Evolutionary conservation across 1,140 invertebrate genomes (phyloP), one percentile per base, ranked within the genome.

Genomic region (Aphelenchoides fujianensis): DNA sequence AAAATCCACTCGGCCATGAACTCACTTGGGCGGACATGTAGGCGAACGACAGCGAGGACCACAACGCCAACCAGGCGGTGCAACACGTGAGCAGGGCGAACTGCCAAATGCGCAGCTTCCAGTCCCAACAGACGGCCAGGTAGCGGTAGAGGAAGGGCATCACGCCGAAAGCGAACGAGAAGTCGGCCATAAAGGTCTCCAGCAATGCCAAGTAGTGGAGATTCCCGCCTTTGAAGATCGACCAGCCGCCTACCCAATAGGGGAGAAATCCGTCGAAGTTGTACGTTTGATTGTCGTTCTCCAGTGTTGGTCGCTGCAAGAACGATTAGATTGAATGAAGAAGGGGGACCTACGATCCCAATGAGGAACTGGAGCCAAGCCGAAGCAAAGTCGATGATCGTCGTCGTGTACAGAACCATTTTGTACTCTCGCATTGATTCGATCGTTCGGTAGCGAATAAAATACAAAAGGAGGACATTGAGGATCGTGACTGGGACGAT

Each of bases 331-430:
- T 23, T 7, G 19, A 5, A 5, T 5, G 55, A 5, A 5, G 5
- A 59, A 5, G 5, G 23, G 34, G 5, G 23, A 48, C 41, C 23
- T 48, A 48, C 41, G 23, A 59, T 59, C 34, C 55, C 55, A 19
- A 59, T 59, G 5, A 19, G 5, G 34, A 19, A 5, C 19, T 59
- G 55, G 5, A 19, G 5, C 55, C 55, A 59, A 5, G 55, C 55
- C 12, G 55, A 59, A 5, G 19, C 55, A 59, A 59, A 59, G 34
- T 59, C 55, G 5, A 59, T 59, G 28, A 59, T 59, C 55, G 55
- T 59, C 5, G 55, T 59, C 19, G 55, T 59, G 23, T 59, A 59
- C 55, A 59, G 34, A 59, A 59, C 55, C 5, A 59, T 59, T 7
- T 5, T 59, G 23, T 59, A 59, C 5, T 59, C 55, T 7, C 55